phyloP scores from a whole-genome alignment of 2,113 vertebrate species.

The Panthera uncia region DNA sequence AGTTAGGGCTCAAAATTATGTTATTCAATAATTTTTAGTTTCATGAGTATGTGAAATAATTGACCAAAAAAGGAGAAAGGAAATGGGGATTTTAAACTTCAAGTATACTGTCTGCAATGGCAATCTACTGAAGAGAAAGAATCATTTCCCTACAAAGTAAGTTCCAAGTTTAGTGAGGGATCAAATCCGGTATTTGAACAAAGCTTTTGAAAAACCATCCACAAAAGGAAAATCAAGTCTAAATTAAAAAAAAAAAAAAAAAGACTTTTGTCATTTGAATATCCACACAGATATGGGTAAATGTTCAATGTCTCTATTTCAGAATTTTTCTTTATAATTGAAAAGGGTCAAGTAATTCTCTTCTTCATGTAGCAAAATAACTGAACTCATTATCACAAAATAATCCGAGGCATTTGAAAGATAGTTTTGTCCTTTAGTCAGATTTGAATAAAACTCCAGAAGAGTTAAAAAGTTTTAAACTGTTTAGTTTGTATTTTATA shows the following conservation, averaged over 20 bases:
- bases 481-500: conserved; percentile 79
- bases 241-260: not conserved
- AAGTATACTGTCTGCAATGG: not conserved
- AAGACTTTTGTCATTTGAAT: not conserved
- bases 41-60: not conserved
- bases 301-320: not conserved
- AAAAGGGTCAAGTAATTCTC: not conserved
- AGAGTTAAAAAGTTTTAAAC: not conserved
- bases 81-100: not conserved
- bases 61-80: not conserved
- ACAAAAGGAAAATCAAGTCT: not conserved
- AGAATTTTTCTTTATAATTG: not conserved
- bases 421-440: not conserved
- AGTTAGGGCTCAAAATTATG: not conserved
- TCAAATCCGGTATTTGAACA: not conserved
- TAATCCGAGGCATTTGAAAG: not conserved
- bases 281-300: not conserved
- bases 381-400: not conserved
- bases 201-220: not conserved
- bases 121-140: not conserved
- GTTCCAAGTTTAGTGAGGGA: not conserved
- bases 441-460: not conserved
- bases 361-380: not conserved
- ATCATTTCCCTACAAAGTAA: not conserved
- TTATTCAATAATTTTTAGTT: conserved; percentile 43